phyloP scores from a whole-genome alignment of 2,113 vertebrate species.

The Vulpes lagopus region DNA sequence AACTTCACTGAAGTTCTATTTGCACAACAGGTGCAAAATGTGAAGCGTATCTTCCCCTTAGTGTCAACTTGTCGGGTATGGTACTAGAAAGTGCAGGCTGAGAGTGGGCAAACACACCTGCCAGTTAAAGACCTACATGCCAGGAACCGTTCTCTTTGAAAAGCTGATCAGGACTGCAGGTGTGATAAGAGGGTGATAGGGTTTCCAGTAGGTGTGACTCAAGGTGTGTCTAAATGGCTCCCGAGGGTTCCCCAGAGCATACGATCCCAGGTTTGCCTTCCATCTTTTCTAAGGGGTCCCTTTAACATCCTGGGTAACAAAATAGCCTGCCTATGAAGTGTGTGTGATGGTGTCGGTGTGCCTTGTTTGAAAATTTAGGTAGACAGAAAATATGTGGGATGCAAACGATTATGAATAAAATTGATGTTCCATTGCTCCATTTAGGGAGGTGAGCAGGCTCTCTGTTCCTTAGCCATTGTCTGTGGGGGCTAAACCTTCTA shows the following conservation, averaged over 20 bases:
- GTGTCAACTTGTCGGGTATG: not conserved
- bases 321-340: not conserved
- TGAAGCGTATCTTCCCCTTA: not conserved
- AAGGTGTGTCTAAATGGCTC: not conserved
- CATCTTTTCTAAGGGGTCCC: not conserved
- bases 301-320: not conserved
- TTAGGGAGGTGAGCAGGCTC: not conserved
- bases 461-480: not conserved
- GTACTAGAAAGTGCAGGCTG: not conserved
- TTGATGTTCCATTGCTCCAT: not conserved
- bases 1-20: not conserved
- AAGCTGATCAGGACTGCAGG: not conserved
- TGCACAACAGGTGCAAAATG: not conserved
- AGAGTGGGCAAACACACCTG: constrained; percentile 34
- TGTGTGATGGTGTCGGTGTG: fast-evolving
- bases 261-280: not conserved
- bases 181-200: not conserved
- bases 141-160: constrained; percentile 45
- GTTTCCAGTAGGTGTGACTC: not conserved
- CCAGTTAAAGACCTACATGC: not conserved
- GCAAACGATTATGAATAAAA: not conserved
- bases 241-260: not conserved
- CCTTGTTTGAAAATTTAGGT: not conserved
- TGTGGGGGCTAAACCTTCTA: not conserved
- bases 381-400: not conserved